Percentiles rank a stretch among this genome's conserved stretches.
Conservation (phyloP, 2,797 vertebrate species). For the Oryzias sinensis region DNA sequence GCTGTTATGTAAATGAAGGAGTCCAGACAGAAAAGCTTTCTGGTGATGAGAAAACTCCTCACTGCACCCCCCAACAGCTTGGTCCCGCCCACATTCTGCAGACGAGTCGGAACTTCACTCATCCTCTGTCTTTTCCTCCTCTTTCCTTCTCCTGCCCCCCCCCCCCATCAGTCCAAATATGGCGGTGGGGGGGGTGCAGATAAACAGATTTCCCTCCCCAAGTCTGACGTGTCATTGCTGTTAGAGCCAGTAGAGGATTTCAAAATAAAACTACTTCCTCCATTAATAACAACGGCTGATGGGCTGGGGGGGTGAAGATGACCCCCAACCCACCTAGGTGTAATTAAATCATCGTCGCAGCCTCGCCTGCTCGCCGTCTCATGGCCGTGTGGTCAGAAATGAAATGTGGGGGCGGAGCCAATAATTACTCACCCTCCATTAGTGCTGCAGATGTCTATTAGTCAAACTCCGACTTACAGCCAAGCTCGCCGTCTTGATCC, state of each 20-base stretch:
- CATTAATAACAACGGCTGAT: constrained; percentile 32
- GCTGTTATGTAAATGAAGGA: too few species aligned
- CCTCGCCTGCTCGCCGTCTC: neutral
- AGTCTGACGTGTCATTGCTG: constrained; percentile 43
- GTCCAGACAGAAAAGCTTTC: too few species aligned
- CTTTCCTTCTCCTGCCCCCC: constrained; percentile 29
- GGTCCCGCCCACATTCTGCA: too few species aligned
- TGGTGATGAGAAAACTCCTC: too few species aligned
- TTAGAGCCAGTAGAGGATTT: constrained; percentile 53
- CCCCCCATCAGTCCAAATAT: constrained; percentile 40
- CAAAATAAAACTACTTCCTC: constrained; percentile 44
- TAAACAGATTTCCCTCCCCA: constrained; percentile 68
- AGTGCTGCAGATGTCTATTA: constrained; percentile 50
- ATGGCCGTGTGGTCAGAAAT: constrained; percentile 28
- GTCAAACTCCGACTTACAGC: constrained; percentile 42
- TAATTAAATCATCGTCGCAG: constrained; percentile 18
- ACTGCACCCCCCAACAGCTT: too few species aligned
- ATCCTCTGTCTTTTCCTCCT: neutral
- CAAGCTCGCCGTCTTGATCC: constrained; percentile 1
- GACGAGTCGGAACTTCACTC: constrained; percentile 3
- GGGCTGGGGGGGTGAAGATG: constrained; percentile 30
- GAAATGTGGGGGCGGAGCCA: constrained; percentile 35
- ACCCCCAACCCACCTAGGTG: constrained; percentile 32
- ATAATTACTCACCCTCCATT: constrained; percentile 59
- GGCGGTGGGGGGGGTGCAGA: constrained; percentile 45